These are phyloP conservation scores for Cuniculus paca DNA, from an alignment of 2,797 vertebrate genomes.

Conservation along the genomic window DNA sequence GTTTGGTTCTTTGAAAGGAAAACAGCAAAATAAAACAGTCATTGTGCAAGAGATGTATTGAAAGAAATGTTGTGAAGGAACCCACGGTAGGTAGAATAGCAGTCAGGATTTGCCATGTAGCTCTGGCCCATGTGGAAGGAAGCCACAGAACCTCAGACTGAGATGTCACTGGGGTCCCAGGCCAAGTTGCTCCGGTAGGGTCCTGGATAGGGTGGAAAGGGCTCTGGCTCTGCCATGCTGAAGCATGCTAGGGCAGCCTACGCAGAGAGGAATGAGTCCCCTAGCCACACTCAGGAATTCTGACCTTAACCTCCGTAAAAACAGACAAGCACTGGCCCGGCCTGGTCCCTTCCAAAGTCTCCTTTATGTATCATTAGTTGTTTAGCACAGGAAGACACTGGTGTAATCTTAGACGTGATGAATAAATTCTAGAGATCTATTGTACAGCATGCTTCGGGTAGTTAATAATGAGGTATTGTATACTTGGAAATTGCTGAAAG, in stretches of 20 bases:
- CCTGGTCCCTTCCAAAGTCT: not conserved
- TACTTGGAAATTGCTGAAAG: not conserved
- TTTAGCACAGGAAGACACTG: not conserved
- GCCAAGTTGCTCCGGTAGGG: not conserved
- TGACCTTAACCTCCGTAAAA: no score
- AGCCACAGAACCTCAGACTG: not conserved
- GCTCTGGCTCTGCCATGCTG: not conserved
- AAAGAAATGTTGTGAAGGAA: not conserved
- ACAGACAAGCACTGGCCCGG: not conserved
- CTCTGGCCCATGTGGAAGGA: not conserved
- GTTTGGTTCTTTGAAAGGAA: no score
- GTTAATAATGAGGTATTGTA: not conserved
- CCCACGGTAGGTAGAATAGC: no score
- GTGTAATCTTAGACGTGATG: not conserved
- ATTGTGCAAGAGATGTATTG: not conserved
- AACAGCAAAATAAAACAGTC: not conserved
- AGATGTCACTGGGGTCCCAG: no score
- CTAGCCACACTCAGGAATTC: not conserved
- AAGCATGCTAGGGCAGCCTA: not conserved
- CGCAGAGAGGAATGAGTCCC: not conserved
- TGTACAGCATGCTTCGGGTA: not conserved
- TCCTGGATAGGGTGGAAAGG: not conserved
- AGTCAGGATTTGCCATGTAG: not conserved
- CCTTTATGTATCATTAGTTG: not conserved
- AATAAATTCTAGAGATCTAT: not conserved